Evolutionary conservation across 2,888 invertebrate species (phyloP), one percentile per base, ranked within the genome.

Genomic region (Andrena haemorrhoa): DNA sequence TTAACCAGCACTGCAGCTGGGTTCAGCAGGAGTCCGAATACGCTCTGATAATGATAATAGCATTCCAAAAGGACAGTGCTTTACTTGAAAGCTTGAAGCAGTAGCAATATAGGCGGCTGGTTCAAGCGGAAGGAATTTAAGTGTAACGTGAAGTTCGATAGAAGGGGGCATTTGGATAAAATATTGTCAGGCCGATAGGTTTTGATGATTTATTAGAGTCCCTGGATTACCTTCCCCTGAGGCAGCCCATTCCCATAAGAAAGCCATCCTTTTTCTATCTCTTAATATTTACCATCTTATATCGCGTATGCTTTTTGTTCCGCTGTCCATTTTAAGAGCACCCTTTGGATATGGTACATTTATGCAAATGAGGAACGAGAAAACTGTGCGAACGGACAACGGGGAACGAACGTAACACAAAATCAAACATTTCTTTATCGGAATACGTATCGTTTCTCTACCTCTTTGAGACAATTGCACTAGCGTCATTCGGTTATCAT

Each of bases 271-370:
- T 81, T 79, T 58, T 78, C 53, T 51, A 78, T 77, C 49, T 53
- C 61, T 78, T 84, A 80, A 65, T 72, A 77, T 70, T 75, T 83
- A 82, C 66, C 77, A 71, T 76, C 78, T 81, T 86, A 82, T 71
- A 73, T 82, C 53, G 81, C 74, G 83, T 82, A 72, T 72, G 33
- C 53, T 84, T 85, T 89, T 84, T 79, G 78, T 86, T 86, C 78
- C 85, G 79, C 82, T 83, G 79, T 86, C 79, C 81, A 86, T 88
- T 56, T 85, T 89, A 89, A 89, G 88, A 89, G 88, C 89, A 89
- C 88, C 89, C 86, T 85, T 89, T 84, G 88, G 89, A 89, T 89
- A 89, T 89, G 89, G 82, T 89, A 88, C 84, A 84, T 89, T 85
- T 78, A 85, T 85, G 82, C 75, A 75, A 86, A 86, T 73, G 87